Evolutionary conservation across 92 coral and sea anemone genomes (phyloP), one percentile per base, ranked within the genome.

Genomic region (Epizoanthus illoricatus): DNA sequence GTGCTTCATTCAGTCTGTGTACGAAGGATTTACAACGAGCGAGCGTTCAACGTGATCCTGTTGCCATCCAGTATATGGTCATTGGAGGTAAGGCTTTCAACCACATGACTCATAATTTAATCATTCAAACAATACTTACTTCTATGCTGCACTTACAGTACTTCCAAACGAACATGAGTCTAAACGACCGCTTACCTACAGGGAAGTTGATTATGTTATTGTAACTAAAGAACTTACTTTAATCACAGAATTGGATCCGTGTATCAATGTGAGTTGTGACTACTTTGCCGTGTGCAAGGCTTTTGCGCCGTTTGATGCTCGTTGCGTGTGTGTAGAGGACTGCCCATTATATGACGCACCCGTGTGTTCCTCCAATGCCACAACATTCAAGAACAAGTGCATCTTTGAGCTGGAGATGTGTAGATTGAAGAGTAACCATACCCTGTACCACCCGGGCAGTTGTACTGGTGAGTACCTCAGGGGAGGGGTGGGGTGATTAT

Each of bases 251-350:
- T 85, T 86, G n/a, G 89, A 81, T 65, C 89, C 89, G 36, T 86
- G 89, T 21, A 71, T 86, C 47, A 52, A 72, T 47, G 81, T 81
- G 7, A 41, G 54, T 23, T 86, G 89, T 63, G 66, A 80, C 20
- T 54, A 72, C 39, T 86, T 86, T 24, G 89, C 86, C 6, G 81
- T 71, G n/a, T 86, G 89, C 58, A 83, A 79, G 18, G 89, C 86
- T 0, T 80, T 80, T 52, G 89, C 80, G 43, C 86, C 89, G 3
- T 57, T 49, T 49, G 89, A 86, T 61, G 89, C 80, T 18, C 66
- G 89, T 13, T 85, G 88, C 33, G 88, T 85, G 23, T 85, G 88
- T 62, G 78, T 65, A 2, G 52, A 52, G 15, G 80, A 80, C 19
- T 86, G 89, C 21, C 86, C 85, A 10, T 55, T 71, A 33, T 70